Evolutionary conservation across 2,113 vertebrate genomes (phyloP).

Genomic region (Pardalotus punctatus): DNA sequence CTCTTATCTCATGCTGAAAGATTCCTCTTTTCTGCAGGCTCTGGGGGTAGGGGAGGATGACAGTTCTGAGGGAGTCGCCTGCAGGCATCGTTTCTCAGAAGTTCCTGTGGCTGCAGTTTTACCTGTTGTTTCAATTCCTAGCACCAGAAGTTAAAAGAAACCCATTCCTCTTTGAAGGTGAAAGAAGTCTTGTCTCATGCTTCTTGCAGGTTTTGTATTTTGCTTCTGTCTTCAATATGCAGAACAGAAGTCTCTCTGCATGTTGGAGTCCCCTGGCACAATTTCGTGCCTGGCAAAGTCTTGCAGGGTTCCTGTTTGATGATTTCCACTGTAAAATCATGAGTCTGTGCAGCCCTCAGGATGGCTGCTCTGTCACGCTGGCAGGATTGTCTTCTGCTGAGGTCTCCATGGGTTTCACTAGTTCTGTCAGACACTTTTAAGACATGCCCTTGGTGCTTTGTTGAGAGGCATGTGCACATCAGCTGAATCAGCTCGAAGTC

Average conservation of each 20-base stretch:
- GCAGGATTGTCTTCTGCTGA: neutral
- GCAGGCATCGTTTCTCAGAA: slow-evolving; percentile 22
- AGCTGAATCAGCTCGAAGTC: neutral
- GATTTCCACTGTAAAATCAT: neutral
- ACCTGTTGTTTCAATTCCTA: slow-evolving; percentile 17
- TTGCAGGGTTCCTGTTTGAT: neutral
- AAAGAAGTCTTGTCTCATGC: neutral
- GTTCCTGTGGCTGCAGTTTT: neutral
- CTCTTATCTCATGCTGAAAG: slow-evolving; percentile 5
- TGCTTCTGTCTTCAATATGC: neutral
- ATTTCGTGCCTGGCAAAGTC: neutral
- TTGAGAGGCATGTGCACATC: rapidly evolving
- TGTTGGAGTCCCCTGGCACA: neutral
- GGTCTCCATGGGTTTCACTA: neutral
- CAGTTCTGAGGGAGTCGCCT: neutral
- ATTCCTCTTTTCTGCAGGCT: neutral
- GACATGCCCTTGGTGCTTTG: neutral
- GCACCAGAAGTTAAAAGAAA: slow-evolving; percentile 10
- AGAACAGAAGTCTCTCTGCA: neutral
- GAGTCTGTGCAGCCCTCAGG: neutral
- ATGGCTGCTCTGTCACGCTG: neutral
- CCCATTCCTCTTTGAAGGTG: neutral
- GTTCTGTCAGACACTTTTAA: neutral
- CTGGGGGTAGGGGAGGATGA: neutral
- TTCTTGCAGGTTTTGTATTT: neutral